These are phyloP conservation scores for Amblyjoppa proteus DNA, from an alignment of 2,888 invertebrate species.

Conservation along the genomic window DNA sequence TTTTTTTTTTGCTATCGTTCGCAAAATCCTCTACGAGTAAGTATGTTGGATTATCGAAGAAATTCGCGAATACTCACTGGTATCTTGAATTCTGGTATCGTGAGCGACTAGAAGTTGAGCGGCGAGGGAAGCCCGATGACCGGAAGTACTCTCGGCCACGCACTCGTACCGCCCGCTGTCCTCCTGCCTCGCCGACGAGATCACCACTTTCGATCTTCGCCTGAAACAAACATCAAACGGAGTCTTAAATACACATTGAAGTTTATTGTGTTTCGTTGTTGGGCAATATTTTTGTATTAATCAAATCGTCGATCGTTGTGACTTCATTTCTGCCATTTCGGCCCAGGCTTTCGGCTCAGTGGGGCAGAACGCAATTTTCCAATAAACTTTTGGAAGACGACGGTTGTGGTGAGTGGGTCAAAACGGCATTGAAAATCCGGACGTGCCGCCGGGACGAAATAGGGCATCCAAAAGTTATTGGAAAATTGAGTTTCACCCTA, in stretches of 20 bases:
- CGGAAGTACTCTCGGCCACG: constrained; percentile 90
- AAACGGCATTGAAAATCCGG: too few species aligned
- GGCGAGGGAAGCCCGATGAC: constrained; percentile 87
- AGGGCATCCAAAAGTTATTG: too few species aligned
- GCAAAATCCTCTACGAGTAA: neutral
- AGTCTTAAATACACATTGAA: neutral
- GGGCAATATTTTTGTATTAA: neutral
- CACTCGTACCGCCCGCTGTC: constrained; percentile 94
- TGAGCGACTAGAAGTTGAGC: constrained; percentile 86
- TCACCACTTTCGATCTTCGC: constrained; percentile 93
- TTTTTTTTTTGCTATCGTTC: neutral
- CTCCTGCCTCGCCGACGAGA: constrained; percentile 90
- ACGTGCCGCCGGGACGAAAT: too few species aligned
- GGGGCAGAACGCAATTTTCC: too few species aligned
- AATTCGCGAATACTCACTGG: constrained; percentile 84
- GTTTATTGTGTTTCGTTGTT: neutral
- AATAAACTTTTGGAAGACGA: too few species aligned
- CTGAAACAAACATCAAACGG: constrained; percentile 85
- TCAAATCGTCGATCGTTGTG: too few species aligned
- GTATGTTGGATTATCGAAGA: neutral
- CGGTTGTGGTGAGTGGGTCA: too few species aligned
- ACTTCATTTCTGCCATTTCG: too few species aligned
- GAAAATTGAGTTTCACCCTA: too few species aligned
- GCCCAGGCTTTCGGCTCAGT: too few species aligned
- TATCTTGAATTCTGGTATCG: constrained; percentile 86